A percentile compares a stretch with the other conserved stretches of the same genome.
These are phyloP conservation scores for Helicoverpa armigera DNA, from an alignment of 1,140 invertebrate species.

Conservation along the genomic window DNA sequence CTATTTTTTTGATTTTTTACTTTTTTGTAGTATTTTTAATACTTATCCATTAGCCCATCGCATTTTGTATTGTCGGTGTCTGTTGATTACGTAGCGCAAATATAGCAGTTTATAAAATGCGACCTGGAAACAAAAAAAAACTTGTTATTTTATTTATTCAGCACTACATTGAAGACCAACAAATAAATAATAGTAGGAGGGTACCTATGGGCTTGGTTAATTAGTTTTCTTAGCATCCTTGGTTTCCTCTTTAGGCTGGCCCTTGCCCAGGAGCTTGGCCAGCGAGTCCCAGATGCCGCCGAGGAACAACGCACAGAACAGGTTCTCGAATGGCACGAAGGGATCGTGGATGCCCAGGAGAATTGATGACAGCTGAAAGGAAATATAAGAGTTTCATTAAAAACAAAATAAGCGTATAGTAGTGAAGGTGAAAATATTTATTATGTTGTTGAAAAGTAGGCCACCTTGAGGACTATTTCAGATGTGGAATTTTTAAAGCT, in stretches of 20 bases:
- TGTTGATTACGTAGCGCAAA: constrained; percentile 67
- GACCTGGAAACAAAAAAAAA: constrained; percentile 64
- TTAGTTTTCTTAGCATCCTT: constrained; percentile 94
- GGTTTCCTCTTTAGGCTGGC: constrained; percentile 92
- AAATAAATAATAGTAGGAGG: too few species aligned
- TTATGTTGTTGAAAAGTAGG: too few species aligned
- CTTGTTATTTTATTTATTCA: background rate
- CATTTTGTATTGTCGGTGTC: constrained; percentile 80
- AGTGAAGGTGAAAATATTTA: too few species aligned
- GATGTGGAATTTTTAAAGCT: too few species aligned
- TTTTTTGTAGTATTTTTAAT: constrained; percentile 57
- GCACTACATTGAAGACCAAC: too few species aligned
- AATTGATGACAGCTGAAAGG: constrained; percentile 94
- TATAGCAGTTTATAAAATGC: constrained; percentile 50
- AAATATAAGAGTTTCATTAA: background rate
- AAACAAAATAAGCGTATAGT: too few species aligned
- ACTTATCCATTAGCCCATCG: constrained; percentile 62
- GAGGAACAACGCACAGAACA: constrained; percentile 98
- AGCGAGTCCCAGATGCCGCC: constrained; percentile 99
- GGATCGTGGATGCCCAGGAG: constrained; percentile 99
- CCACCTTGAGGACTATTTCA: too few species aligned
- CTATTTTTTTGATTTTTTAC: constrained; percentile 78
- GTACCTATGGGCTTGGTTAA: constrained; percentile 73
- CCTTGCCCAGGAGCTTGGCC: constrained; percentile 93
- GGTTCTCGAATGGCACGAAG: constrained; percentile 99